Evolutionary conservation across 2,888 invertebrate genomes (phyloP).

Genomic region (Drosophila kuntzei): DNA sequence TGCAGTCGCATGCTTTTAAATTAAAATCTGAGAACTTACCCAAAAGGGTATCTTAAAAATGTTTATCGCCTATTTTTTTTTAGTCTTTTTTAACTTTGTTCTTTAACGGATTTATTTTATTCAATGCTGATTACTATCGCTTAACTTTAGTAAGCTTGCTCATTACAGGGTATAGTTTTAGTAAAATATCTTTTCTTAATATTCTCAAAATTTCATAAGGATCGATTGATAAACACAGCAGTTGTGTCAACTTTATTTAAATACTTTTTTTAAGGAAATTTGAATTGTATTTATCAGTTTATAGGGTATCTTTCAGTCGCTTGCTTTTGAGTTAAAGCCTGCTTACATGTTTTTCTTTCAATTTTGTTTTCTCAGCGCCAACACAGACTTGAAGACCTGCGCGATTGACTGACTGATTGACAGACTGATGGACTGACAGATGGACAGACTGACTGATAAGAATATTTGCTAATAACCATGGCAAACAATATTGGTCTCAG

Average conservation of each 20-base stretch:
- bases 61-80: too few relatives aligned
- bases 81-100: too few relatives aligned
- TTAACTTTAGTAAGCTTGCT: too few relatives aligned
- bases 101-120: too few relatives aligned
- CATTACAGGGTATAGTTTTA: background rate
- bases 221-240: background rate
- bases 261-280: background rate
- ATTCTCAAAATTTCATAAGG: background rate
- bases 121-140: too few relatives aligned
- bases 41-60: too few relatives aligned
- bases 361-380: slow-evolving; percentile 73
- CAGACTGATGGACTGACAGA: slow-evolving; percentile 23
- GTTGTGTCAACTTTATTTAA: background rate
- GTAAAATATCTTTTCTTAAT: background rate
- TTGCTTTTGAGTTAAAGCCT: background rate
- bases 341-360: slow-evolving; percentile 39
- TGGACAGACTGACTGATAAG: slow-evolving; percentile 63
- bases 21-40: too few relatives aligned
- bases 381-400: slow-evolving; percentile 55
- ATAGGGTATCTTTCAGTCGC: slow-evolving; percentile 1
- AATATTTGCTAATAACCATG: slow-evolving; percentile 78
- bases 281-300: background rate
- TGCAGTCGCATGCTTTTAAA: background rate
- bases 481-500: slow-evolving; percentile 57
- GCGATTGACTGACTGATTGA: slow-evolving; percentile 30